Conservation (phyloP, 2,113 vertebrate species). For the Pygoscelis antarcticus region DNA sequence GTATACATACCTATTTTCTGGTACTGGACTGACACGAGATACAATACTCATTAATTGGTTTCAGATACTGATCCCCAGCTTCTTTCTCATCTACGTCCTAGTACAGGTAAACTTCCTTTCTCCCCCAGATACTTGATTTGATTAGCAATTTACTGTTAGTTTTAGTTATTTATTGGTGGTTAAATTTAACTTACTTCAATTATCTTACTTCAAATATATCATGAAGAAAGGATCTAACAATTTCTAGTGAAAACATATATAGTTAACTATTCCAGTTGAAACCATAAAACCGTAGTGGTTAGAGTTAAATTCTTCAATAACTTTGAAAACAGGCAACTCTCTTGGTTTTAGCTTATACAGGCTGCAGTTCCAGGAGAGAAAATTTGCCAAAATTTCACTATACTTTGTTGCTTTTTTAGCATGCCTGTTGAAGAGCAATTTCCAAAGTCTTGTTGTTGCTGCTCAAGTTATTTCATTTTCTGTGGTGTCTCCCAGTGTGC, state of each 20-base stretch:
- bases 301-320: background rate
- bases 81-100: fast-evolving
- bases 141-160: background rate
- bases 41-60: background rate
- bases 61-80: background rate
- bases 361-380: background rate
- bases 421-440: background rate
- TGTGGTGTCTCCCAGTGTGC: background rate
- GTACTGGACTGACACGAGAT: background rate
- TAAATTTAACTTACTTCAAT: background rate
- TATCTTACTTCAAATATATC: background rate
- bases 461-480: background rate
- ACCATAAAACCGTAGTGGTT: background rate
- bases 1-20: background rate
- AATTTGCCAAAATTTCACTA: background rate
- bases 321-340: background rate
- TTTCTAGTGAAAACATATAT: background rate
- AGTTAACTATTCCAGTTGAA: background rate
- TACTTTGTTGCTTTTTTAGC: background rate
- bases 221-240: background rate
- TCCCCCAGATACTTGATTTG: background rate
- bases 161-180: background rate
- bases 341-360: background rate
- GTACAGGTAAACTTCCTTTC: background rate
- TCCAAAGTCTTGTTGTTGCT: background rate